Evolutionary conservation across 2,113 vertebrate genomes (phyloP).

Genomic region (Centropus unirufus): DNA sequence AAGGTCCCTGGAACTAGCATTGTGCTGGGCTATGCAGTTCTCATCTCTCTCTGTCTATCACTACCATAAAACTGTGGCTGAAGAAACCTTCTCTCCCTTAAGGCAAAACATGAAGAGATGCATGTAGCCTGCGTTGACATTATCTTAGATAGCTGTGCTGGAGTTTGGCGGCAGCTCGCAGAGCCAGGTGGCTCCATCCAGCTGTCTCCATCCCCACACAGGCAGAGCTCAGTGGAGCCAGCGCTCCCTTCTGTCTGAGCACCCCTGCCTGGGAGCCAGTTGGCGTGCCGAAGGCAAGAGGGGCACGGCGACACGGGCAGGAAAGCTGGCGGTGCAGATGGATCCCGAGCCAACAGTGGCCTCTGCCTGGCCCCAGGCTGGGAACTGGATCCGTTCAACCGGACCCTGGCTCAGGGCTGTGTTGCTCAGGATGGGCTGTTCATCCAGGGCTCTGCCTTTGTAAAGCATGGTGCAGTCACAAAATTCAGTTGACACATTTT

Average conservation of each 20-base stretch:
- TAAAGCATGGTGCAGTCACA: not conserved
- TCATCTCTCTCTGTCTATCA: not conserved
- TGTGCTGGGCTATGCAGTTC: not conserved
- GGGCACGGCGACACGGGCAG: fast-evolving
- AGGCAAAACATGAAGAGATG: not conserved
- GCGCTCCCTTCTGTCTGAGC: not conserved
- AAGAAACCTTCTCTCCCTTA: not conserved
- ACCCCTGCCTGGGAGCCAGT: not conserved
- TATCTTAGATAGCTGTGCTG: not conserved
- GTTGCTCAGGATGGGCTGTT: fast-evolving
- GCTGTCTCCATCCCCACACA: not conserved
- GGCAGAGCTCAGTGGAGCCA: not conserved
- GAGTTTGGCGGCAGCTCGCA: not conserved
- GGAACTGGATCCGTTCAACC: not conserved
- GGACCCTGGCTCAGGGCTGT: fast-evolving
- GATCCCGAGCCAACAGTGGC: not conserved
- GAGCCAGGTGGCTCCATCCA: slow-evolving; percentile 30
- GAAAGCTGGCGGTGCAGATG: not conserved
- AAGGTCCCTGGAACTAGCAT: not conserved
- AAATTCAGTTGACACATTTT: not conserved
- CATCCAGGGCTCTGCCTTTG: fast-evolving
- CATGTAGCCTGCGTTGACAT: not conserved
- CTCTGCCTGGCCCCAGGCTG: not conserved
- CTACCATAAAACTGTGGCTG: not conserved
- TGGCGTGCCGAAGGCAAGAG: fast-evolving